Evolutionary conservation across 2,797 vertebrate species (phyloP), one percentile per base, ranked within the genome.

Genomic region (Sparidentex hasta): DNA sequence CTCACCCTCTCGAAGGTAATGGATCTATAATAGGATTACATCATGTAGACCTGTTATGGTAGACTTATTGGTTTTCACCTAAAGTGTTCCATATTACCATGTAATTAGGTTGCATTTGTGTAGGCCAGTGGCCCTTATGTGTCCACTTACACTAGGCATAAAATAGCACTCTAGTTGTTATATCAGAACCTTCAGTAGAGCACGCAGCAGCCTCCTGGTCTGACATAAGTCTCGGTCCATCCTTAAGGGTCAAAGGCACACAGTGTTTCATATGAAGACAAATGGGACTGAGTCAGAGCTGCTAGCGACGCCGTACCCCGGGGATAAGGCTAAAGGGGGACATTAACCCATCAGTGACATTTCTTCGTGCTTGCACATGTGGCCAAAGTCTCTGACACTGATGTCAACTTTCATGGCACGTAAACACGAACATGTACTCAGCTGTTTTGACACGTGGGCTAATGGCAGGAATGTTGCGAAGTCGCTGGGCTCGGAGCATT

Each of bases 1-100:
- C 89, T 85, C 78, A 23, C 71, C 72, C 82, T 88, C 79, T 92
- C 78, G 50, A 77, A 91, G 86, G 87, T 93, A 94, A 93, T 93
- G 90, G 93, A 91, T 69, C 80, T 63, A 73, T 94, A 93, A 94
- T 93, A 86, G 90, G 79, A 93, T 93, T 93, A 92, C 88, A 93
- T 92, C 90, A 90, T 80, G 66, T 83, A 71, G 90, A 88, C 90
- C 87, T 91, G 91, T 92, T 93, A 92, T 85, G 86, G 86, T 84
- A 82, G 86, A 84, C 87, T 91, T 95, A 94, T 95, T 94, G 92
- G 92, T 94, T 94, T 95, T 93, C 84, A 93, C 94, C 92, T 90
- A 94, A 95, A 94, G 94, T 93, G 93, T 95, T 94, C 93, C 90
- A 92, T 92, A 92, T 93, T 90, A 92, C 85, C 76, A 73, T 90